Evolutionary conservation across 2,797 vertebrate genomes (phyloP), one percentile per base, ranked within the genome.

Genomic region (Rhynchotus rufescens): DNA sequence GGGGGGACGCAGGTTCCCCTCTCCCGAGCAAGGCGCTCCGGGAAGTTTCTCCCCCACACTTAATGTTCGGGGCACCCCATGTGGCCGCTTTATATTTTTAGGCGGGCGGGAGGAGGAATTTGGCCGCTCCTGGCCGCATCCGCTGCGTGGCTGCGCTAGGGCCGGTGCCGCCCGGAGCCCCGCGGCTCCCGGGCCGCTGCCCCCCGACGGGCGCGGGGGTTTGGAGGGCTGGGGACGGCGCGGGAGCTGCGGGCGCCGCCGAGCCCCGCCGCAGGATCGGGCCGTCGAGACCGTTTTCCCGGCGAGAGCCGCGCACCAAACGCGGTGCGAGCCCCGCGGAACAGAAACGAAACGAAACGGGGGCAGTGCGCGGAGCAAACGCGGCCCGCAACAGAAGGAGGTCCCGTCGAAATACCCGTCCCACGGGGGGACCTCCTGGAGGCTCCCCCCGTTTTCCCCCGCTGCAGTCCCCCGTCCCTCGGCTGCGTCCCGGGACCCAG

Each of bases 261-360:
- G 8, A 57, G 26, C 7, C 10, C 8, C 4, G 9, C 49, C 30
- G 79, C 59, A 22, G 69, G 17, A 68, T 56, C 13, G 40, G 52
- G 28, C 25, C 20, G 2, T 21, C 28, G 7, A 1, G 23, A 12
- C 21, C 23, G 17, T 68, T 86, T 26, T 88, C 57, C 42, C 30
- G 15, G 10, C 3, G 23, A 51, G 56, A 62, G 40, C 34, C 3
- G 11, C 7, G 5, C 30, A 36, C 23, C 22, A 34, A 71, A 42
- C 4, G 47, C 72, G 34, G 36, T 47, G 22, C 34, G 22, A 36
- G 59, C 15, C 14, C 28, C 52, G 56, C 12, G 9, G 10, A 87
- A 49, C 23, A 9, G 12, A 85, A 49, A 49, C 47, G 22, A 11
- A 96, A 96, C 87, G 94, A 93, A 95, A 87, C 0, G 23, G 51